phyloP scores from a whole-genome alignment of 2,888 invertebrate genomes.

The Abrostola tripartita region DNA sequence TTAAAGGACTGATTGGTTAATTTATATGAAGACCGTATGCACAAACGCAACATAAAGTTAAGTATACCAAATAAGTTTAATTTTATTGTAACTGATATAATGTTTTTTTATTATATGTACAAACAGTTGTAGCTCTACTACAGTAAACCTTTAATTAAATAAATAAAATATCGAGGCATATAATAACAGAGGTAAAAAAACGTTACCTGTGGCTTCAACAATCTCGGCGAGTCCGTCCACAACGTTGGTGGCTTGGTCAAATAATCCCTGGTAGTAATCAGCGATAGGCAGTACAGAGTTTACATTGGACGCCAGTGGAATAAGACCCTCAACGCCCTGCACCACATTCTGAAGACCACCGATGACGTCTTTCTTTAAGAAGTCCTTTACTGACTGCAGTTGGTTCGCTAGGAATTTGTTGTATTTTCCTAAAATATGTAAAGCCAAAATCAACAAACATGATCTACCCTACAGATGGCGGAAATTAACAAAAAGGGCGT shows the following conservation, averaged over 20 bases:
- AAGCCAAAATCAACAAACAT: neutral
- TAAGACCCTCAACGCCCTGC: slow-evolving; percentile 70
- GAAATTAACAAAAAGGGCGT: no score
- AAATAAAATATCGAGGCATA: neutral
- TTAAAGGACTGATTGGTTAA: no score
- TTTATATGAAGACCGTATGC: no score
- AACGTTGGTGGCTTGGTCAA: slow-evolving; percentile 71
- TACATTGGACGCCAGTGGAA: slow-evolving; percentile 66
- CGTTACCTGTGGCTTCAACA: slow-evolving; percentile 88
- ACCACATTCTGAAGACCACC: slow-evolving; percentile 77
- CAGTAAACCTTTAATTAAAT: neutral
- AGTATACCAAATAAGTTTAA: no score
- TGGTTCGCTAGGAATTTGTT: slow-evolving; percentile 73
- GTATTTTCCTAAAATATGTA: slow-evolving; percentile 72
- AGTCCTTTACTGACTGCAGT: slow-evolving; percentile 73
- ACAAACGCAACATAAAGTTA: no score
- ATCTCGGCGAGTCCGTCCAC: slow-evolving; percentile 87
- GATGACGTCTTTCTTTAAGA: slow-evolving; percentile 80
- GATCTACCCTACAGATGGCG: no score
- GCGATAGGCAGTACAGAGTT: slow-evolving; percentile 67
- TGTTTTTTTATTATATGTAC: no score
- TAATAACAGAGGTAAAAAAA: neutral
- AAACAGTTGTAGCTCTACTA: neutral
- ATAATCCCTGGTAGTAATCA: slow-evolving; percentile 77
- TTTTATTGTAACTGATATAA: neutral